A percentile compares a stretch with the other conserved stretches of the same genome.
phyloP scores from a whole-genome alignment of 2,113 vertebrate species.

The Fulica atra region DNA sequence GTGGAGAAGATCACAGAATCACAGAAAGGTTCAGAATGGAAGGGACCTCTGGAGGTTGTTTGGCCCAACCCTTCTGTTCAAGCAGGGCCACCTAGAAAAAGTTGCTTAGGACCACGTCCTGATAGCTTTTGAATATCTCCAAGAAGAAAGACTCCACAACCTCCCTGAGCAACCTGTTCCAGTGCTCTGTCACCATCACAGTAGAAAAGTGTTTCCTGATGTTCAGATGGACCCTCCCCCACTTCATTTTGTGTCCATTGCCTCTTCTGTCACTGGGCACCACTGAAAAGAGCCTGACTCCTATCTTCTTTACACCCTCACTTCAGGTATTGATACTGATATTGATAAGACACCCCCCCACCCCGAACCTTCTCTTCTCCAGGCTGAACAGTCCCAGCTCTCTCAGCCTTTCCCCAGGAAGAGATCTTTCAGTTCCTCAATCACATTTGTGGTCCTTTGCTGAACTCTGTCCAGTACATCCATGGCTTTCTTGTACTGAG shows the following conservation, averaged over 20 bases:
- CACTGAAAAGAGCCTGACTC: not conserved
- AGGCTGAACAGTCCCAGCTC: not conserved
- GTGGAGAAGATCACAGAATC: not conserved
- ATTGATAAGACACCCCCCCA: not conserved
- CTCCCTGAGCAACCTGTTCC: not conserved
- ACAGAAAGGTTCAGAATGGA: not conserved
- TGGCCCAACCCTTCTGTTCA: not conserved
- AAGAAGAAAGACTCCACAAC: not conserved
- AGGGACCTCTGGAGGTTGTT: not conserved
- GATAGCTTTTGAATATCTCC: not conserved
- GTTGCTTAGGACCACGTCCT: no score
- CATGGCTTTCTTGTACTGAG: not conserved
- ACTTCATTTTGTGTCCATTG: not conserved
- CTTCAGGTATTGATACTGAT: not conserved
- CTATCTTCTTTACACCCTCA: not conserved
- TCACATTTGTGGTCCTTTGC: not conserved
- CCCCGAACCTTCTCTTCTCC: not conserved
- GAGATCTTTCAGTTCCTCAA: not conserved
- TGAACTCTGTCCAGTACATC: not conserved
- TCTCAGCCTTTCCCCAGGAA: not conserved
- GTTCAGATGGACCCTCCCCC: not conserved
- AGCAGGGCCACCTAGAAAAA: not conserved
- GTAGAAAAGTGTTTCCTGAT: not conserved
- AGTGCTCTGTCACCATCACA: not conserved
- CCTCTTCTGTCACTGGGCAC: not conserved